phyloP scores from a whole-genome alignment of 1,140 invertebrate species.

The Stenopsyche tienmushanensis region DNA sequence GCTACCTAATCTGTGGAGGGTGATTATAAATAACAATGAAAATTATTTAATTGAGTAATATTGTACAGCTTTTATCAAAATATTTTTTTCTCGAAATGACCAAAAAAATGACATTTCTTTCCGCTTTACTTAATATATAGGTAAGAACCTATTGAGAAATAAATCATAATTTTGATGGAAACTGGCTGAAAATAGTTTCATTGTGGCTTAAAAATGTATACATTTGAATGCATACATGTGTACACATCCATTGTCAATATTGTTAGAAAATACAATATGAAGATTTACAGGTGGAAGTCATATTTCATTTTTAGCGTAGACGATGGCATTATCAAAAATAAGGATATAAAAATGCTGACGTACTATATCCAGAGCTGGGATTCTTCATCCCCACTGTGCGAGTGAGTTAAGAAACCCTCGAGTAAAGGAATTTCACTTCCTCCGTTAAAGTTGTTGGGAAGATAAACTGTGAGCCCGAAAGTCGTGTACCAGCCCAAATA shows the following conservation, averaged over 20 bases:
- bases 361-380: slow-evolving; percentile 30
- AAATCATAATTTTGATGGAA: too few relatives aligned
- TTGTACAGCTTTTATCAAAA: too few relatives aligned
- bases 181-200: too few relatives aligned
- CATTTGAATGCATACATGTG: too few relatives aligned
- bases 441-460: slow-evolving; percentile 20
- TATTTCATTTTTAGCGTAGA: slow-evolving; percentile 1
- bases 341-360: slow-evolving; percentile 41
- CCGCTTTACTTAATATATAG: too few relatives aligned
- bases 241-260: neutral
- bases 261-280: neutral
- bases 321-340: slow-evolving; percentile 23
- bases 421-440: slow-evolving; percentile 15
- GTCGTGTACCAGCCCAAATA: slow-evolving; percentile 49
- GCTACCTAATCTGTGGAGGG: too few relatives aligned
- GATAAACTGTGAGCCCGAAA: slow-evolving; percentile 44
- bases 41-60: too few relatives aligned
- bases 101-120: too few relatives aligned
- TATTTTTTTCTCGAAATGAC: too few relatives aligned
- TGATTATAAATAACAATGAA: too few relatives aligned
- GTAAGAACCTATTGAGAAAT: too few relatives aligned
- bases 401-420: slow-evolving; percentile 30
- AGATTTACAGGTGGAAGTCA: neutral
- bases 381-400: slow-evolving; percentile 36
- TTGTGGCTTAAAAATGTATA: too few relatives aligned